A percentile compares a stretch with the other conserved stretches of the same genome.
phyloP scores from a whole-genome alignment of 2,888 invertebrate species.

The Dasypogon diadema region DNA sequence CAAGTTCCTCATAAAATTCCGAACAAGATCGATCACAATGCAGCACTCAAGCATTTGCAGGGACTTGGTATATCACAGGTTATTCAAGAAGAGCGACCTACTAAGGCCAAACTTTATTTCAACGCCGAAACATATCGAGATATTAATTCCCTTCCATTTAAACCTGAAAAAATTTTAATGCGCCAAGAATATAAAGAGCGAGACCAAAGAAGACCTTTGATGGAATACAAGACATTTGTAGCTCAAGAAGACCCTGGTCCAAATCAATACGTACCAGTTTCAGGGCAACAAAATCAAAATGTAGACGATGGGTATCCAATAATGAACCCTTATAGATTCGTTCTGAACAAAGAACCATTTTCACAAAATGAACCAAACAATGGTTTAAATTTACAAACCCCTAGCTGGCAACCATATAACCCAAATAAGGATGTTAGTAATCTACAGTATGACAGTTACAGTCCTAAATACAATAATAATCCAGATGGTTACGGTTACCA shows the following conservation, averaged over 20 bases:
- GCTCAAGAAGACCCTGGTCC: constrained; percentile 7
- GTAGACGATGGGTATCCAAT: constrained; percentile 62
- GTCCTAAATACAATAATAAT: constrained; percentile 67
- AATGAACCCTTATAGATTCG: constrained; percentile 64
- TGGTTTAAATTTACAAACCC: constrained; percentile 46
- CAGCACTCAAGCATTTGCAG: constrained; percentile 65
- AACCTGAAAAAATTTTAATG: constrained; percentile 61
- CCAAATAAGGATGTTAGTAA: constrained; percentile 56
- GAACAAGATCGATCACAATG: constrained; percentile 66
- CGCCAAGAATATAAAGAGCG: constrained; percentile 16
- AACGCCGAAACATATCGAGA: constrained; percentile 68
- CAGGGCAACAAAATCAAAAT: constrained; percentile 8
- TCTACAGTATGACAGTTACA: constrained; percentile 65
- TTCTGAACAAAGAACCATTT: constrained; percentile 63
- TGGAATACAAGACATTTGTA: constrained; percentile 6
- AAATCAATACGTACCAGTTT: background rate
- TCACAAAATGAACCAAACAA: constrained; percentile 7
- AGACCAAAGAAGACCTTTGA: constrained; percentile 15
- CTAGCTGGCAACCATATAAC: constrained; percentile 60
- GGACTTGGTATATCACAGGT: constrained; percentile 66
- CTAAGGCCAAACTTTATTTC: constrained; percentile 65
- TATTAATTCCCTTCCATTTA: constrained; percentile 66
- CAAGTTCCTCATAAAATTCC: constrained; percentile 46
- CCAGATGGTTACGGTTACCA: constrained; percentile 68
- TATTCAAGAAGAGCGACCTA: constrained; percentile 57